phyloP scores from a whole-genome alignment of 2,888 invertebrate species.

The Latrodectus elegans region DNA sequence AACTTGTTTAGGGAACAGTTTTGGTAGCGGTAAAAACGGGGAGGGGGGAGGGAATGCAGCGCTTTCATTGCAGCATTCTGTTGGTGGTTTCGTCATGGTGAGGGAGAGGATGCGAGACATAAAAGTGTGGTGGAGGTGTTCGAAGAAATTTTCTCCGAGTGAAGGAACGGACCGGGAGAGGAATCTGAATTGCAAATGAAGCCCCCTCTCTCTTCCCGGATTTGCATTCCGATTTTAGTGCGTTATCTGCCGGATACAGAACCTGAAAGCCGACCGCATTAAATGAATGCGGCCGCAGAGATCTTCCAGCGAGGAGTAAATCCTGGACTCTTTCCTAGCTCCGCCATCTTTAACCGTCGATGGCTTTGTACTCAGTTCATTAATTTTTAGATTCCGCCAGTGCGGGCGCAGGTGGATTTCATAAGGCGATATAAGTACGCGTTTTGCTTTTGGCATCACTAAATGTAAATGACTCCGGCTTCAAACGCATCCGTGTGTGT shows the following conservation, averaged over 20 bases:
- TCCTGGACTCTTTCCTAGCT: slow-evolving; percentile 6
- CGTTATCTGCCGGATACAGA: slow-evolving; percentile 43
- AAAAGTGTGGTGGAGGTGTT: slow-evolving; percentile 10
- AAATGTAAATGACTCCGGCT: too few relatives aligned
- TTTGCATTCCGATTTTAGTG: slow-evolving; percentile 58
- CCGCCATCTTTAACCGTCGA: slow-evolving; percentile 43
- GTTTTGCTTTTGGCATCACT: too few relatives aligned
- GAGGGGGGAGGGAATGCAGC: neutral
- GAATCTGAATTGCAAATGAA: slow-evolving; percentile 59
- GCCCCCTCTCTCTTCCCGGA: slow-evolving; percentile 27
- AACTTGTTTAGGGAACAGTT: slow-evolving; percentile 30
- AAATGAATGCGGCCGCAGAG: slow-evolving; percentile 19
- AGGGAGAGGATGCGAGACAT: neutral
- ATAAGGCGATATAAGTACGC: too few relatives aligned
- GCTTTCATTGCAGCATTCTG: slow-evolving; percentile 13
- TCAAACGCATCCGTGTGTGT: too few relatives aligned
- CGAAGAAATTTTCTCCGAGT: slow-evolving; percentile 25
- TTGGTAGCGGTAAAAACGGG: neutral
- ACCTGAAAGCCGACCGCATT: slow-evolving; percentile 24
- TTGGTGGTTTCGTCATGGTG: neutral
- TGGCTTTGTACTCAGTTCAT: neutral
- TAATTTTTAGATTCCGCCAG: neutral
- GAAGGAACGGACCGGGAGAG: slow-evolving; percentile 16
- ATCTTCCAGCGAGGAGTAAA: slow-evolving; percentile 1
- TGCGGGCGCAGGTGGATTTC: too few relatives aligned